Percentiles rank a stretch among this genome's conserved stretches.
phyloP scores from a whole-genome alignment of 92 coral and sea anemone species.

The Virgularia gustaviana region DNA sequence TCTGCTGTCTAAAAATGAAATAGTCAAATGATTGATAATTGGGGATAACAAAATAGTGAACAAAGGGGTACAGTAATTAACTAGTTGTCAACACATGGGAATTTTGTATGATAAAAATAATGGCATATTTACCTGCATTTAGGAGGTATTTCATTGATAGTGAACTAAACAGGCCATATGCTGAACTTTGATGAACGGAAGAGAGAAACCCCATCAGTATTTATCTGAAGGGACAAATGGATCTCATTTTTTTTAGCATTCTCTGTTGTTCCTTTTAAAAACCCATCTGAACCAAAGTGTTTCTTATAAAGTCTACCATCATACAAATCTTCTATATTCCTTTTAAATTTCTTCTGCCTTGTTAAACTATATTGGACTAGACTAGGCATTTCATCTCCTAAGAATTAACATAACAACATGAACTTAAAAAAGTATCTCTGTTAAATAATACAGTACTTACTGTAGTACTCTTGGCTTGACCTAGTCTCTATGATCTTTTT shows the following conservation, averaged over 20 bases:
- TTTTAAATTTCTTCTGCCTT: conserved; percentile 43
- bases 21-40: neutral
- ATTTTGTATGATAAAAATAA: neutral
- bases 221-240: conserved; percentile 58
- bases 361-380: conserved; percentile 49
- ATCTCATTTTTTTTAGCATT: conserved; percentile 39
- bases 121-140: conserved; percentile 49
- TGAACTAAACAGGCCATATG: conserved; percentile 55
- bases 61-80: too few relatives aligned
- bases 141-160: conserved; percentile 55
- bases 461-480: too few relatives aligned
- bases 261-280: conserved; percentile 48
- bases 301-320: conserved; percentile 56
- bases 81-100: too few relatives aligned
- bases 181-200: conserved; percentile 50
- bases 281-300: conserved; percentile 55
- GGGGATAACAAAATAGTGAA: too few relatives aligned
- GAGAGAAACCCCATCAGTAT: conserved; percentile 54
- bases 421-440: conserved; percentile 1
- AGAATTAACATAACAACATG: neutral
- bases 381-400: conserved; percentile 50
- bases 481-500: too few relatives aligned
- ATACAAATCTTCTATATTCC: conserved; percentile 56
- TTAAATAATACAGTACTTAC: too few relatives aligned
- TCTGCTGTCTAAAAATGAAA: conserved; percentile 28